Evolutionary conservation across 2,797 vertebrate species (phyloP), one percentile per base, ranked within the genome.

Genomic region (Yasuhikotakia modesta): DNA sequence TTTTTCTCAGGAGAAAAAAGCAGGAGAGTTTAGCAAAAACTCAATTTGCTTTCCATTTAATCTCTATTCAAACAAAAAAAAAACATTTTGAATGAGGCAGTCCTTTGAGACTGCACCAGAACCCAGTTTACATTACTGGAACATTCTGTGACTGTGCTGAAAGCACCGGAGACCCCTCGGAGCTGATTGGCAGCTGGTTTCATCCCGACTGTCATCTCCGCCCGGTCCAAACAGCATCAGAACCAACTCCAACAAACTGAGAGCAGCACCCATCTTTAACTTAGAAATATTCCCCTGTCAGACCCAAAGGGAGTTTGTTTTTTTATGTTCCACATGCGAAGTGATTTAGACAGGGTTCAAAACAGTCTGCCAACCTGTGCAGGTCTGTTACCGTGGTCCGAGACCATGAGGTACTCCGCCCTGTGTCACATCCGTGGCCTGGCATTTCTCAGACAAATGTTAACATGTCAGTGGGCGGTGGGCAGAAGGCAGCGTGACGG

Each of bases 401-500:
- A 45, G 65, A 52, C 45, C 55, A 4, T 69, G 24, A 8, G 78
- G 70, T 74, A 88, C 89, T 86, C 89, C 89, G 86, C 75, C 87
- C 87, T 80, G 82, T 91, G 91, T 93, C 91, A 89, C 75, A 87
- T 92, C 90, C 83, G 81, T 88, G 89, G 88, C 88, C 87, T 93
- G 90, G 87, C 91, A 91, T 94, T 93, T 92, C 90, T 76, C 84
- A 90, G 91, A 94, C 91, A 93, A 93, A 93, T 93, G 92, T 86
- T 91, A 91, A 86, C 81, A 86, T 90, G 90, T 91, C 92, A 89
- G 67, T 48, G 50, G 63, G 76, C 16, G 64, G 72, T 30, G 43
- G 72, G 55, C 32, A 13, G 69, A 67, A 76, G 72, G 61, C 55
- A 43, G 66, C 43, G 4, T 78, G 70, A 73, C 55, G 70, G 66